These are phyloP conservation scores for Aradophagus sp. DNA, from an alignment of 1,140 invertebrate species.

Conservation along the genomic window DNA sequence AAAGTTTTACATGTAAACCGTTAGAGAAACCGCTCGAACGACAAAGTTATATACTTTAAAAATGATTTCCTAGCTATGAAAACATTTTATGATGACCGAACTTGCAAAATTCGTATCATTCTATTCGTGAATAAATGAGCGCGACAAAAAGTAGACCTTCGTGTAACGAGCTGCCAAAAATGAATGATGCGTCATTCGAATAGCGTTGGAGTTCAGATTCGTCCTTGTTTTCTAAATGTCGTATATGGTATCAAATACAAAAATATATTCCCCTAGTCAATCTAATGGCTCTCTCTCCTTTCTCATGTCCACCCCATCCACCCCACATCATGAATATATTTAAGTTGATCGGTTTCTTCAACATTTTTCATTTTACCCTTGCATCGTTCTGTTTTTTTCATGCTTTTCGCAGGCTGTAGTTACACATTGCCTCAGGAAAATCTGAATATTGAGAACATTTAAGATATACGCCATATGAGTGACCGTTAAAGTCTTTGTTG, in stretches of 20 bases:
- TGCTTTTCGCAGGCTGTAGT: slow-evolving; percentile 57
- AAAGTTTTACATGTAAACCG: too few relatives aligned
- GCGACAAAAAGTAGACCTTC: slow-evolving; percentile 60
- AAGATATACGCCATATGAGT: too few relatives aligned
- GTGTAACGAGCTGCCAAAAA: slow-evolving; percentile 76
- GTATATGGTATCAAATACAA: slow-evolving; percentile 55
- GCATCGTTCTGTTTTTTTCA: slow-evolving; percentile 49
- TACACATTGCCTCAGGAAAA: slow-evolving; percentile 60
- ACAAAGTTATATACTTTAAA: too few relatives aligned
- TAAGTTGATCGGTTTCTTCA: slow-evolving; percentile 74
- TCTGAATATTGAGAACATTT: too few relatives aligned
- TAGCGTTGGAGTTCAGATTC: slow-evolving; percentile 64
- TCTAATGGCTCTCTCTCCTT: too few relatives aligned
- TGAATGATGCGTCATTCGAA: slow-evolving; percentile 73
- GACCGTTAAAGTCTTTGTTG: too few relatives aligned
- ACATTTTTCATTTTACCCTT: slow-evolving; percentile 74
- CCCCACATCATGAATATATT: slow-evolving; percentile 76
- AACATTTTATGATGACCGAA: too few relatives aligned
- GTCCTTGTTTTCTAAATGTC: slow-evolving; percentile 33
- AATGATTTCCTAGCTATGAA: too few relatives aligned
- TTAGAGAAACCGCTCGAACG: too few relatives aligned
- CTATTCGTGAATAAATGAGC: too few relatives aligned
- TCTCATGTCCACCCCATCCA: too few relatives aligned
- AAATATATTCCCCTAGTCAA: slow-evolving; percentile 57
- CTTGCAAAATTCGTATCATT: too few relatives aligned